Evolutionary conservation across 2,888 invertebrate genomes (phyloP).

Genomic region (Anagyrus pseudococci): DNA sequence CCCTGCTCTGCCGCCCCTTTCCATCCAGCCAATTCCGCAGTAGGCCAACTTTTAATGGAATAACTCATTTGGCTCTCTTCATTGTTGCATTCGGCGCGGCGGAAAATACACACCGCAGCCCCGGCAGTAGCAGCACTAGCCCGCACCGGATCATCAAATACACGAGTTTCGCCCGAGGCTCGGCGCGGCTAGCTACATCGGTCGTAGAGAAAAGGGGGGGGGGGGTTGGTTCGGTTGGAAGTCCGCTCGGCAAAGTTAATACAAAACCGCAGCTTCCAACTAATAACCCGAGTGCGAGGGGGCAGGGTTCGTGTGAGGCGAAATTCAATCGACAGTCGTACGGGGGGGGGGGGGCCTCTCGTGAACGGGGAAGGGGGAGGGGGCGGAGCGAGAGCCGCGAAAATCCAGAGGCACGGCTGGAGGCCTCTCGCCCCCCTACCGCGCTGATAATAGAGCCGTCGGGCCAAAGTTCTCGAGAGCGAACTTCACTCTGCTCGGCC

Average conservation of each 20-base stretch:
- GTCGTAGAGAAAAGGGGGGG: not conserved
- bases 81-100: no score
- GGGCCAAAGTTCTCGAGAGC: not conserved
- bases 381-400: no score
- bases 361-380: no score
- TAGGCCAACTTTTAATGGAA: constrained; percentile 5
- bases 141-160: constrained; percentile 10
- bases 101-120: not conserved
- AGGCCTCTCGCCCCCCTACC: no score
- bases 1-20: no score
- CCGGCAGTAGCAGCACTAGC: no score
- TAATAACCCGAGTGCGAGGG: constrained; percentile 23
- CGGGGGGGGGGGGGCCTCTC: no score
- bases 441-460: no score
- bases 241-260: constrained; percentile 26
- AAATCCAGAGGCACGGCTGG: no score
- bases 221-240: no score
- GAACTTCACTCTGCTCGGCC: no score
- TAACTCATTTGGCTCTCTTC: constrained; percentile 3
- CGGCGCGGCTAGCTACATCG: not conserved
- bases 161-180: not conserved
- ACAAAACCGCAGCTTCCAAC: constrained; percentile 21
- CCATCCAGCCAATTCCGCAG: not conserved
- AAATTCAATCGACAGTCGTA: constrained; percentile 30
- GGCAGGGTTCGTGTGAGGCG: no score